Conservation (phyloP, 2,888 invertebrate genomes). For the Hipparchia semele region DNA sequence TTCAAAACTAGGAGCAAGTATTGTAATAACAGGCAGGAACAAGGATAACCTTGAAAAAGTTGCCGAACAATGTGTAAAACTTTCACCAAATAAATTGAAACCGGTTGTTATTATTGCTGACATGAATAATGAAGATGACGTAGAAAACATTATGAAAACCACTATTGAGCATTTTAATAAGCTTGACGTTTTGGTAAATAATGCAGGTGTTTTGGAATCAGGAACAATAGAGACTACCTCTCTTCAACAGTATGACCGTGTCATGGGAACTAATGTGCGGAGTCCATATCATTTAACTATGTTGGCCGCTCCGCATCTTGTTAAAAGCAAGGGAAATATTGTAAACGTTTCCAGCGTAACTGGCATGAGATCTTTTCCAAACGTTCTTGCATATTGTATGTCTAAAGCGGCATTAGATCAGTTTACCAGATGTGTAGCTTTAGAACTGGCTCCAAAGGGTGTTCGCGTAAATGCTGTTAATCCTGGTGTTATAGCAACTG, state of each 20-base stretch:
- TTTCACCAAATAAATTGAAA: conserved; percentile 60
- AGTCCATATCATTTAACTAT: conserved; percentile 90
- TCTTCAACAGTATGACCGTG: conserved; percentile 91
- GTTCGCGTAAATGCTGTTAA: conserved; percentile 96
- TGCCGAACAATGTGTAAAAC: conserved; percentile 79
- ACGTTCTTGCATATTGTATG: conserved; percentile 95
- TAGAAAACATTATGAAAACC: conserved; percentile 84
- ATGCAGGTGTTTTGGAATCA: conserved; percentile 92
- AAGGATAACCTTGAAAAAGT: conserved; percentile 85
- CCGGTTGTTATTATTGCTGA: conserved; percentile 85
- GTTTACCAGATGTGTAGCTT: conserved; percentile 93
- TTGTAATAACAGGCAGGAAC: conserved; percentile 88
- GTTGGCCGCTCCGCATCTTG: conserved; percentile 91
- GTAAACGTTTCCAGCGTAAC: conserved; percentile 97
- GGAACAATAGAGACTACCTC: conserved; percentile 93
- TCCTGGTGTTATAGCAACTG: conserved; percentile 96
- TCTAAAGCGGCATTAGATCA: conserved; percentile 97
- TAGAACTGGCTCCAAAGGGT: conserved; percentile 90
- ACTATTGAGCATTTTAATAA: conserved; percentile 86
- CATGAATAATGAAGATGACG: conserved; percentile 86
- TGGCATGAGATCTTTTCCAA: conserved; percentile 93
- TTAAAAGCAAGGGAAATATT: conserved; percentile 90
- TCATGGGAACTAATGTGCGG: conserved; percentile 94
- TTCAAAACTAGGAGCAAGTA: conserved; percentile 84
- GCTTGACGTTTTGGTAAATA: conserved; percentile 92